phyloP scores from a whole-genome alignment of 2,113 vertebrate species.

The Gobio gobio region DNA sequence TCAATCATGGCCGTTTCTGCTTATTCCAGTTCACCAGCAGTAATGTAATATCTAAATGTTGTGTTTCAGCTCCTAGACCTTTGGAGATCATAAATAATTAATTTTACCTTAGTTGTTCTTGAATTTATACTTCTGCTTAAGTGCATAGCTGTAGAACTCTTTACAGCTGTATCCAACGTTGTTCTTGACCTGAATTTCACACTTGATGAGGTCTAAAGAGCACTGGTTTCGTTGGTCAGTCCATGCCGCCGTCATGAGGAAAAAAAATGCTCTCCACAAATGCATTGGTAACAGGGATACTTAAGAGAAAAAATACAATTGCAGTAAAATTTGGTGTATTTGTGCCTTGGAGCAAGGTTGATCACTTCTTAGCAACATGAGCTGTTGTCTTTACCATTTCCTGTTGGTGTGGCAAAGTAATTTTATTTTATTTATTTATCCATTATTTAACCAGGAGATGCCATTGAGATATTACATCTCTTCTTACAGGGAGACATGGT shows the following conservation, averaged over 20 bases:
- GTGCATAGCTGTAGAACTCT: conserved; percentile 42
- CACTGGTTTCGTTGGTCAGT: conserved; percentile 30
- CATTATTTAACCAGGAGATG: too few species aligned
- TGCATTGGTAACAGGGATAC: conserved; percentile 46
- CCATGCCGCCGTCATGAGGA: conserved; percentile 21
- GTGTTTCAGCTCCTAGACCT: too few species aligned
- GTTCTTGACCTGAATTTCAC: conserved; percentile 53
- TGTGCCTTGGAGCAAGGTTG: conserved; percentile 47
- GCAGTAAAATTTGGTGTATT: conserved; percentile 52
- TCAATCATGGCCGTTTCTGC: too few species aligned
- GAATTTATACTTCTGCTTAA: conserved; percentile 48
- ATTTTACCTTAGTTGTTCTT: too few species aligned
- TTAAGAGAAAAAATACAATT: conserved; percentile 51
- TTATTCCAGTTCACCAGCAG: too few species aligned
- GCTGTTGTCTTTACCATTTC: conserved; percentile 44
- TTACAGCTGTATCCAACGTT: conserved; percentile 52
- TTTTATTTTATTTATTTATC: too few species aligned
- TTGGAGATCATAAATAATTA: too few species aligned
- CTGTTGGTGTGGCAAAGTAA: not conserved
- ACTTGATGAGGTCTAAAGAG: conserved; percentile 49
- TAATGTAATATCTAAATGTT: too few species aligned
- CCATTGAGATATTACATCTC: too few species aligned
- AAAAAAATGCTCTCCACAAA: conserved; percentile 54
- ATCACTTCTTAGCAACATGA: conserved; percentile 56
- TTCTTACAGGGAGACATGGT: too few species aligned